Conservation (phyloP, 1,140 invertebrate species). For the Drosophila burlai region DNA sequence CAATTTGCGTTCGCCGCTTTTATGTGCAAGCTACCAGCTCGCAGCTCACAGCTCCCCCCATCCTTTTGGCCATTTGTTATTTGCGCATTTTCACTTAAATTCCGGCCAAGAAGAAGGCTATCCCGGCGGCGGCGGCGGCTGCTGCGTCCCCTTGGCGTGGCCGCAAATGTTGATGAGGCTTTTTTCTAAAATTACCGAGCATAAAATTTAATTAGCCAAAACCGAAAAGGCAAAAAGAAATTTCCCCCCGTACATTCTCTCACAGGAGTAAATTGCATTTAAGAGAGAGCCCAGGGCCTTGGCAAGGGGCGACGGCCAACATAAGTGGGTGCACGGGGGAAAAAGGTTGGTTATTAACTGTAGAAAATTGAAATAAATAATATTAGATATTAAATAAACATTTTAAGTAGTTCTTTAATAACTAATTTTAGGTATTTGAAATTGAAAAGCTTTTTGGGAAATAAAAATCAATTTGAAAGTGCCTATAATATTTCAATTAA, state of each 20-base stretch:
- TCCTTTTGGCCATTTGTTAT: conserved; percentile 17
- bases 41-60: neutral
- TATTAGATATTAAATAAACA: too few relatives aligned
- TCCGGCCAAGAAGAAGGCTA: conserved; percentile 28
- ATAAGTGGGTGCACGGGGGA: neutral
- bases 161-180: conserved; percentile 55
- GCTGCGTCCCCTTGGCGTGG: conserved; percentile 18
- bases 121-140: neutral
- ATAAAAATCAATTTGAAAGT: too few relatives aligned
- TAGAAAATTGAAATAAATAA: neutral
- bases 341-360: neutral
- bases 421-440: neutral
- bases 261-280: conserved; percentile 79
- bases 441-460: too few relatives aligned
- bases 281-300: neutral
- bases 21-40: conserved; percentile 49
- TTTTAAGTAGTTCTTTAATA: neutral
- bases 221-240: conserved; percentile 72
- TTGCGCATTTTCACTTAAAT: conserved; percentile 43
- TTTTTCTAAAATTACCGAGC: conserved; percentile 81
- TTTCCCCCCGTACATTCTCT: conserved; percentile 10
- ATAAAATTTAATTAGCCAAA: conserved; percentile 84
- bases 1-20: conserved; percentile 66
- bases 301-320: conserved; percentile 7
- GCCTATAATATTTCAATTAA: too few relatives aligned